phyloP scores from a whole-genome alignment of 2,797 vertebrate genomes.

The Rhinatrema bivittatum region DNA sequence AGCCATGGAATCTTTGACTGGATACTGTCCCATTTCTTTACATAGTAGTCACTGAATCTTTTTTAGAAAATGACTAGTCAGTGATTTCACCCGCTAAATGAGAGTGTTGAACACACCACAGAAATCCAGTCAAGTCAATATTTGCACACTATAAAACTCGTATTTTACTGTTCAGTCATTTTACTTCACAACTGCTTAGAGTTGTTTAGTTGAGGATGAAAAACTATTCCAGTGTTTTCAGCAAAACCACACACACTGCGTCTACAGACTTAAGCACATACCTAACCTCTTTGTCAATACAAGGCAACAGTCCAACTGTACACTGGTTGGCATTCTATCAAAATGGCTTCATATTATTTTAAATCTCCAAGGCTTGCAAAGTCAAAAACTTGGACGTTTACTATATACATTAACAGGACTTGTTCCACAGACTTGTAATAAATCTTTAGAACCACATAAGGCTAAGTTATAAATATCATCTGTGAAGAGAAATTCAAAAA shows the following conservation, averaged over 20 bases:
- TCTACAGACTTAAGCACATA: constrained; percentile 54
- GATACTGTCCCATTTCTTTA: too few species aligned
- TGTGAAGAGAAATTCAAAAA: constrained; percentile 65
- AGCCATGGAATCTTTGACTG: too few species aligned
- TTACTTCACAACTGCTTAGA: constrained; percentile 7
- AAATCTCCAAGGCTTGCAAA: constrained; percentile 70
- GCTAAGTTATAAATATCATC: constrained; percentile 70
- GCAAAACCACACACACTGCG: constrained; percentile 24
- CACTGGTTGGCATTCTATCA: constrained; percentile 63
- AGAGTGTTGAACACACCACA: too few species aligned
- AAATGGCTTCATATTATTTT: constrained; percentile 76
- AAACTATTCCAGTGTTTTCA: constrained; percentile 18
- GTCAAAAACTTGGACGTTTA: constrained; percentile 63
- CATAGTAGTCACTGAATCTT: too few species aligned
- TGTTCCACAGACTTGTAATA: constrained; percentile 74
- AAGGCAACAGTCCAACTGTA: constrained; percentile 53
- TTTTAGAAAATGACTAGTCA: too few species aligned
- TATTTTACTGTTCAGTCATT: constrained; percentile 15
- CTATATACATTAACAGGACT: constrained; percentile 70
- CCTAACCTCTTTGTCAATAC: constrained; percentile 56
- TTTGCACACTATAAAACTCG: constrained; percentile 25
- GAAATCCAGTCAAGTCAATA: constrained; percentile 6
- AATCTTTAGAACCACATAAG: constrained; percentile 77
- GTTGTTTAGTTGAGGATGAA: constrained; percentile 4
- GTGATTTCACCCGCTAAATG: too few species aligned